Evolutionary conservation across 2,113 vertebrate species (phyloP), one percentile per base, ranked within the genome.

Genomic region (Oreotrochilus melanogaster): DNA sequence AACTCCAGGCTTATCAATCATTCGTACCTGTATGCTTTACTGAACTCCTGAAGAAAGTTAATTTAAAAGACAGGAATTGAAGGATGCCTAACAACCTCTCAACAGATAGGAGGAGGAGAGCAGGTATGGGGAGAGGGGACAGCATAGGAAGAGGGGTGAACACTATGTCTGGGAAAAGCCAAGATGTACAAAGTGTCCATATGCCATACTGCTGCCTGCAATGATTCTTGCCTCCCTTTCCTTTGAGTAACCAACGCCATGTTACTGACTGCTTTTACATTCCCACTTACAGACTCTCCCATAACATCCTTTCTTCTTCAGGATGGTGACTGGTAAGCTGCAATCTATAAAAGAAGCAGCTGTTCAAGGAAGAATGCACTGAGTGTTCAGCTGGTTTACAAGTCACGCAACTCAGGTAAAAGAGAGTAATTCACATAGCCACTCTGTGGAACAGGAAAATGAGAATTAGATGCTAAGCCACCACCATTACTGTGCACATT

Each of bases 1-100:
- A 93, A 71, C 91, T 93, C 66, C 64, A 86, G 70, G 43, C 56
- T 96, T 93, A 94, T 93, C 86, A 88, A 95, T 92, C 60, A 53
- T 56, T 62, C 3, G 1, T 7, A n/a, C 31, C 30, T 11, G 24
- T 8, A 17, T 0, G 1, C 33, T 54, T 50, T 69, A 64, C 54
- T 56, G 43, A 88, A 58, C 47, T 66, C 78, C 71, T 43, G 18
- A 88, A 72, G 35, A 87, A 84, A 73, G 18, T 4, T 15, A 47
- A 53, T 47, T 65, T 71, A 74, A 76, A 91, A 56, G 30, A 35
- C 15, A 48, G 64, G 33, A 94, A 66, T 5, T 7, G 2, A 94
- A 73, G 62, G 58, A 70, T 42, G 9, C 58, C 43, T 70, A 78
- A 81, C 31, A 82, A 27, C 30, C 37, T 78, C 24, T 57, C 0